phyloP scores from a whole-genome alignment of 2,797 vertebrate species.

The Adrianichthys oophorus region DNA sequence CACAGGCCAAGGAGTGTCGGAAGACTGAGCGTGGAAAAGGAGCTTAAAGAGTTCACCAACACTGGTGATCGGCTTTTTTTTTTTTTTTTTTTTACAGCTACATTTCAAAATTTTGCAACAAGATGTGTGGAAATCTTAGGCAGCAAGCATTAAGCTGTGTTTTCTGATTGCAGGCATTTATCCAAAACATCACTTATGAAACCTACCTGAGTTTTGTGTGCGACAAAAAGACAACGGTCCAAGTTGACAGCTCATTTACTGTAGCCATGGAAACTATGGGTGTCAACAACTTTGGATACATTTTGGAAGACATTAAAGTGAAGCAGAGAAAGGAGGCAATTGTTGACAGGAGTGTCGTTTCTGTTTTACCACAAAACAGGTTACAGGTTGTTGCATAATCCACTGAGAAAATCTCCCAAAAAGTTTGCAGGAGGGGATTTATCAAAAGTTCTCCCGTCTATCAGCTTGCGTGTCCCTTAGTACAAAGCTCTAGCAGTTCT shows the following conservation, averaged over 20 bases:
- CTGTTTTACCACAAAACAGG: constrained; percentile 3
- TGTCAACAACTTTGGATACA: not conserved
- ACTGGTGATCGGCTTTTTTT: not conserved
- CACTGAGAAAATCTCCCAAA: constrained; percentile 7
- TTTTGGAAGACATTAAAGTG: not conserved
- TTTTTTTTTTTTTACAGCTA: not conserved
- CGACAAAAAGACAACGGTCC: not conserved
- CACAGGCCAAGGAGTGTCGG: not conserved
- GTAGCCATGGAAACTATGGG: not conserved
- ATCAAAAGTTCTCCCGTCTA: constrained; percentile 1
- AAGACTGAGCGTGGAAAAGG: not conserved
- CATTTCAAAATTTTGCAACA: not conserved
- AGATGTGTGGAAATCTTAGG: not conserved
- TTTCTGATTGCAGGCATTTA: not conserved
- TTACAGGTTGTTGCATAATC: constrained; percentile 23
- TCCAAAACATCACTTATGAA: not conserved
- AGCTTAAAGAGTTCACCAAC: not conserved
- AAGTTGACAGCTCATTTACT: not conserved
- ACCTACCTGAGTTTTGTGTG: constrained; percentile 10
- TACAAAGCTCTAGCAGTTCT: constrained; percentile 36
- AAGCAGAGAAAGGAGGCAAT: constrained; percentile 13
- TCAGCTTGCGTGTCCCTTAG: constrained; percentile 26
- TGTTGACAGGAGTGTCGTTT: constrained; percentile 3
- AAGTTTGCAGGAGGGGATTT: constrained; percentile 14
- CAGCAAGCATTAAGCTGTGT: not conserved